phyloP scores from a whole-genome alignment of 2,888 invertebrate species.

The Monopis laevigella region DNA sequence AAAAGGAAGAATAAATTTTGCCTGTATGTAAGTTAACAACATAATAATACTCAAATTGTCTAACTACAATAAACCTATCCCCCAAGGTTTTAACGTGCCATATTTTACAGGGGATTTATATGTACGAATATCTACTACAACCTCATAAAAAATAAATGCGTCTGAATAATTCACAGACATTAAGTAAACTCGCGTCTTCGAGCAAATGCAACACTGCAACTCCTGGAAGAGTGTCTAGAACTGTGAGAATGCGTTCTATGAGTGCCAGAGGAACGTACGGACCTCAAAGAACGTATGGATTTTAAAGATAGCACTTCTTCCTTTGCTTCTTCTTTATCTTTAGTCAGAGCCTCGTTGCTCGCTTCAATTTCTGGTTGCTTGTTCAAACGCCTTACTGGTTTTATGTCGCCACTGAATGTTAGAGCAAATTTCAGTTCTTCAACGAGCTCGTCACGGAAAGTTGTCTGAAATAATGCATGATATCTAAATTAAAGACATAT shows the following conservation, averaged over 20 bases:
- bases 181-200: constrained; percentile 38
- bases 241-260: constrained; percentile 41
- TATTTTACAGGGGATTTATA: too few relatives aligned
- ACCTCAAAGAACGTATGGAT: constrained; percentile 36
- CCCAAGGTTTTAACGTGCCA: too few relatives aligned
- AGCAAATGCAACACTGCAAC: constrained; percentile 48
- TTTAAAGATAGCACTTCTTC: too few relatives aligned
- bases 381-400: constrained; percentile 60
- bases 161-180: too few relatives aligned
- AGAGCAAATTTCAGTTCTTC: constrained; percentile 73
- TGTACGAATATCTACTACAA: not conserved
- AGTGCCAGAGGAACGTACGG: constrained; percentile 37
- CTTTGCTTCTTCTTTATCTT: constrained; percentile 34
- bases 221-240: constrained; percentile 45
- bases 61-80: too few relatives aligned
- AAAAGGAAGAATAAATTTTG: too few relatives aligned
- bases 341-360: constrained; percentile 32
- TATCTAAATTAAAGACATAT: too few relatives aligned
- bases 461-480: constrained; percentile 55
- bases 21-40: too few relatives aligned
- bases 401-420: constrained; percentile 70
- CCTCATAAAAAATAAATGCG: constrained; percentile 7
- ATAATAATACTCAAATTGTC: too few relatives aligned
- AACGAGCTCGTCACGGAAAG: constrained; percentile 67
- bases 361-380: constrained; percentile 31